Evolutionary conservation across 2,888 invertebrate genomes (phyloP).

Genomic region (Polyommatus iphigenia): DNA sequence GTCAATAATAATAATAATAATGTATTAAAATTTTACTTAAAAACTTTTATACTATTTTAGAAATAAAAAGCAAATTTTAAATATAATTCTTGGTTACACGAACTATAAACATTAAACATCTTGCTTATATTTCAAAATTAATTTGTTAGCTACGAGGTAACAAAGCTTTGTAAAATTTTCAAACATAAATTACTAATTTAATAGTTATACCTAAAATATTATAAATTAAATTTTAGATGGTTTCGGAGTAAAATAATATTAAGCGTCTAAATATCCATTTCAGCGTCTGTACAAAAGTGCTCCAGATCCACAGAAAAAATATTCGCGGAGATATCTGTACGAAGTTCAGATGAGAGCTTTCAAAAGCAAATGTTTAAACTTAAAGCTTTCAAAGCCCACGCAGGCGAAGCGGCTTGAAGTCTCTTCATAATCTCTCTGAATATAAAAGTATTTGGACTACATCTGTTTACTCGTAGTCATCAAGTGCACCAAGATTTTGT

Average conservation of each 20-base stretch:
- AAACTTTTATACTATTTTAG: too few species aligned
- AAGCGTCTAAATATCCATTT: not conserved
- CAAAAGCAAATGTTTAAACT: not conserved
- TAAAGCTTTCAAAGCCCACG: not conserved
- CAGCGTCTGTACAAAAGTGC: not conserved
- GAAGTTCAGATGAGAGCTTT: not conserved
- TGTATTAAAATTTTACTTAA: too few species aligned
- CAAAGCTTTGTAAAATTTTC: not conserved
- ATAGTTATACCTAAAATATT: not conserved
- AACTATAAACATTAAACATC: too few species aligned
- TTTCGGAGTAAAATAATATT: not conserved
- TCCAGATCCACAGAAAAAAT: not conserved
- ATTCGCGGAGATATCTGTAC: not conserved
- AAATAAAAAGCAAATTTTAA: too few species aligned
- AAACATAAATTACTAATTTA: too few species aligned
- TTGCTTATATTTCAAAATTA: too few species aligned
- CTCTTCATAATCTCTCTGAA: not conserved
- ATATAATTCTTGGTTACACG: too few species aligned
- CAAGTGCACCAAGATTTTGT: too few species aligned
- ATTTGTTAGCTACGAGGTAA: too few species aligned
- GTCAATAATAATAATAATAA: too few species aligned
- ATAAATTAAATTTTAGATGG: not conserved
- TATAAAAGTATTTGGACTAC: not conserved
- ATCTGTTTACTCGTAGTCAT: too few species aligned
- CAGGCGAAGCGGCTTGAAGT: not conserved